Conservation (phyloP, 2,888 invertebrate species). For the Synergus japonicus region DNA sequence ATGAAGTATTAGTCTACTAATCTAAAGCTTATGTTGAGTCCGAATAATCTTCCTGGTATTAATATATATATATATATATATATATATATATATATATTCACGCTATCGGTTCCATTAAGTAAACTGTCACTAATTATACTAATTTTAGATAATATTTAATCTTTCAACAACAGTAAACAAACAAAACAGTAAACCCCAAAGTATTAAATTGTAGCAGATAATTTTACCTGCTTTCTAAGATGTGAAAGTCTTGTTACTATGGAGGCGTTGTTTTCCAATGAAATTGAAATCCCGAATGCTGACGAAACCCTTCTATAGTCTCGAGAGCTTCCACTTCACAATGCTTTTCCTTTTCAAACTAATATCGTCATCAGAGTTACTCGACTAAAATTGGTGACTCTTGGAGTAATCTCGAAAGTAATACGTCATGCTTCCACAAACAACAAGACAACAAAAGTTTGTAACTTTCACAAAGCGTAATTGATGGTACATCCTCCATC, state of each 20-base stretch:
- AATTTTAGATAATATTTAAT: neutral
- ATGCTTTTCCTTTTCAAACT: neutral
- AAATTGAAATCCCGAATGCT: neutral
- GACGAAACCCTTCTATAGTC: no score
- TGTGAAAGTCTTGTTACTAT: no score
- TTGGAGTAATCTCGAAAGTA: neutral
- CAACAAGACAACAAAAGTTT: neutral
- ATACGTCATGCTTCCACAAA: neutral
- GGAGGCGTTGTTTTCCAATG: neutral
- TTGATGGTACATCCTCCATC: constrained; percentile 8
- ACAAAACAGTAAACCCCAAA: neutral
- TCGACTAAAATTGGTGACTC: neutral
- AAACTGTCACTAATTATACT: neutral
- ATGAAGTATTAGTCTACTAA: constrained; percentile 5
- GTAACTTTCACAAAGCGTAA: constrained; percentile 1
- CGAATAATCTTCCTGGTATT: neutral
- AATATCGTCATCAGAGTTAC: neutral
- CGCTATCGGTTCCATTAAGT: neutral
- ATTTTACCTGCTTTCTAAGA: no score
- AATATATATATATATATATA: neutral
- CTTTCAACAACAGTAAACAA: neutral
- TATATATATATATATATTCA: constrained; percentile 3
- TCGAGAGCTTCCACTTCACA: neutral
- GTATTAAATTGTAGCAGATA: no score
- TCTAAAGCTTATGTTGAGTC: neutral